Conservation (phyloP, 2,797 vertebrate species). For the Sebastes taczanowskii region DNA sequence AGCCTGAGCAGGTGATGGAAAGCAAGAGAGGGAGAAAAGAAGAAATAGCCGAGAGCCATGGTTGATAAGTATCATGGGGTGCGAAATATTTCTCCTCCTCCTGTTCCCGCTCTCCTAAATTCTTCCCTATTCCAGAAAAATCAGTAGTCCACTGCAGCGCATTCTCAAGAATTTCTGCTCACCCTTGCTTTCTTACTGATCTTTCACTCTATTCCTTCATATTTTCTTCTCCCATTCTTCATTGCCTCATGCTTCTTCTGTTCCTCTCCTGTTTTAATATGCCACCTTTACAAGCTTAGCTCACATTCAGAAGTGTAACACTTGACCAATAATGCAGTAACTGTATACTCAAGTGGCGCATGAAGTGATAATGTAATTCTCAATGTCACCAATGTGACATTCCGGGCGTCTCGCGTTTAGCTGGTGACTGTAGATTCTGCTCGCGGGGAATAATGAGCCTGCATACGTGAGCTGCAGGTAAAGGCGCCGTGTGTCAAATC, state of each 20-base stretch:
- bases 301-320: slow-evolving; percentile 26
- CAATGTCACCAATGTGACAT: slow-evolving; percentile 4
- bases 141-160: slow-evolving; percentile 15
- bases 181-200: slow-evolving; percentile 6
- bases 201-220: not conserved
- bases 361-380: slow-evolving; percentile 29
- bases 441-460: not conserved
- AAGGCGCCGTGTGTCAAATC: not conserved
- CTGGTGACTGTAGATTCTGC: not conserved
- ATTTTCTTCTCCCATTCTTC: slow-evolving; percentile 8
- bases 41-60: slow-evolving; percentile 25
- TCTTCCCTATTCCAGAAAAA: slow-evolving; percentile 30
- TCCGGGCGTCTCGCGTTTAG: not conserved
- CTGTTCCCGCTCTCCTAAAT: slow-evolving; percentile 19
- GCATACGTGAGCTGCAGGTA: not conserved
- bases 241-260: slow-evolving; percentile 12
- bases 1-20: slow-evolving; percentile 46
- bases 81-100: slow-evolving; percentile 44
- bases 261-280: slow-evolving; percentile 31
- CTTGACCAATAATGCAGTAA: slow-evolving; percentile 3
- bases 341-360: slow-evolving; percentile 11
- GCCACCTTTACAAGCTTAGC: slow-evolving; percentile 4
- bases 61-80: slow-evolving; percentile 55
- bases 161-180: slow-evolving; percentile 29
- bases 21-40: slow-evolving; percentile 15